phyloP scores from a whole-genome alignment of 2,888 invertebrate genomes.

The Rhaphigaster nebulosa region DNA sequence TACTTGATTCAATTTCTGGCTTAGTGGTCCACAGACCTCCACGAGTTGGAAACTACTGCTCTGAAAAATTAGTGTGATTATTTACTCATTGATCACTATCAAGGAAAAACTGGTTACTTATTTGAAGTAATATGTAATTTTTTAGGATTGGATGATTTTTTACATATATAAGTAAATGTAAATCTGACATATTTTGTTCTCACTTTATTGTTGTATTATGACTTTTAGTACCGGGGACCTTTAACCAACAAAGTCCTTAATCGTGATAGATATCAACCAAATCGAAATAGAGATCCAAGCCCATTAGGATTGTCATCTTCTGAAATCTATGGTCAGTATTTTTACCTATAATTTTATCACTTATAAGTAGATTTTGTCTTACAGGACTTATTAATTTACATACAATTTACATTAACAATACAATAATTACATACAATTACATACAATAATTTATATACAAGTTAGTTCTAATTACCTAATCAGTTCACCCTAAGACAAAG shows the following conservation, averaged over 20 bases:
- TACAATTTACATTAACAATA: too few relatives aligned
- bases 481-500: neutral
- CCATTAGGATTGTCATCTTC: conserved; percentile 57
- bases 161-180: neutral
- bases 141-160: neutral
- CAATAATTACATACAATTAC: too few relatives aligned
- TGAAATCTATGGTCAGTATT: conserved; percentile 57
- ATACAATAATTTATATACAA: too few relatives aligned
- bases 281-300: conserved; percentile 62
- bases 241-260: conserved; percentile 73
- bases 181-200: conserved; percentile 7
- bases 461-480: neutral
- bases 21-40: too few relatives aligned
- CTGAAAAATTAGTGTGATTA: too few relatives aligned
- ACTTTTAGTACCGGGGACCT: conserved; percentile 67
- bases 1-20: too few relatives aligned
- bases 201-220: conserved; percentile 10
- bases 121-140: neutral
- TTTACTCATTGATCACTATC: neutral
- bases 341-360: neutral
- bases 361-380: neutral
- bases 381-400: too few relatives aligned
- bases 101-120: neutral
- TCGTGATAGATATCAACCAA: conserved; percentile 78
- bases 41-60: too few relatives aligned